Evolutionary conservation across 2,113 vertebrate species (phyloP), one percentile per base, ranked within the genome.

Genomic region (Edolisoma coerulescens): DNA sequence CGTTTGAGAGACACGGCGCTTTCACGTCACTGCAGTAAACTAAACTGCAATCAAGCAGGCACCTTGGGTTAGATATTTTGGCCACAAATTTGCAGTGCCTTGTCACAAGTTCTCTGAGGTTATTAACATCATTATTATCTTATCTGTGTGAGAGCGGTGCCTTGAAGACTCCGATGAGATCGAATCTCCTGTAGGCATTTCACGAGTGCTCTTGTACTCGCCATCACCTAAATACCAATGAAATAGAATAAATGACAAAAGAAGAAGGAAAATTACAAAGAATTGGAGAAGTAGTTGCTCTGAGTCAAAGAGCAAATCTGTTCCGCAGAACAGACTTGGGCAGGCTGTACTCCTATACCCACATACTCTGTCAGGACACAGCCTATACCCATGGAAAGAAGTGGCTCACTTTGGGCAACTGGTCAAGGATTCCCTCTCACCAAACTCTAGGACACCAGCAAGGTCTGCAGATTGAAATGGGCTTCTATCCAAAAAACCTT

Each of bases 1-100:
- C 0, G 0, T 83, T 76, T 76, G 42, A 69, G 80, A 71, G 30
- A 11, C 45, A 3, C 14, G 7, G n/a, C 2, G 1, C 20, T 77
- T 70, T 65, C 52, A 18, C 0, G 0, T 35, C 32, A 22, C n/a
- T 76, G 21, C 33, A 14, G 50, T 67, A 80, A 94, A 47, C 49
- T 37, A 26, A 85, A 74, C 24, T 53, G 16, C 26, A 88, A 8
- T 18, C 1, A 2, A 50, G 20, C 35, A 32, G 33, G n/a, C 16
- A n/a, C 47, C 27, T 19, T 19, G 42, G 27, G 50, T 74, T 61
- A 61, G 39, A 28, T 77, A 77, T 77, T 65, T 73, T 69, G 27
- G 32, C 70, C 68, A 61, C 16, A 87, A 57, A 61, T 49, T 35
- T 94, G 5, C 44, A 70, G 23, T 2, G 4, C 24, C 27, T 35